A percentile compares a stretch with the other conserved stretches of the same genome.
Conservation (phyloP, 2,797 vertebrate species). For the Scolopax bukidnonensis region DNA sequence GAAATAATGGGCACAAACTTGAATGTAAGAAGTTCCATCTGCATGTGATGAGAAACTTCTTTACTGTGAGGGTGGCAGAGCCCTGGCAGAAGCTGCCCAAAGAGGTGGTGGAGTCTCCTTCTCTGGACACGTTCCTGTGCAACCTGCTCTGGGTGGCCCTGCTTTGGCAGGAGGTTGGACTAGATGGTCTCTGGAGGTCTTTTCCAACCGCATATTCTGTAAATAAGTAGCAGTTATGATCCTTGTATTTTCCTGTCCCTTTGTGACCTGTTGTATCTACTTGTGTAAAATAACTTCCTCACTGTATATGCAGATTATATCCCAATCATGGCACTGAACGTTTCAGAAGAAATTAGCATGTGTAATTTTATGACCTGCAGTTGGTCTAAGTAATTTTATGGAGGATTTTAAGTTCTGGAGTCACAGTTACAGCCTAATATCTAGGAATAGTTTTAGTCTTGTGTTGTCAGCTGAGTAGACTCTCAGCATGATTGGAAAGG, state of each 20-base stretch:
- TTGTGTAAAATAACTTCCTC: not conserved
- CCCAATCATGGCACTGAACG: not conserved
- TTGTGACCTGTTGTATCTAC: not conserved
- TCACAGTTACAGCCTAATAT: not conserved
- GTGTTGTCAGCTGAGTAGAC: not conserved
- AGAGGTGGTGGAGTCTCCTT: too few species aligned
- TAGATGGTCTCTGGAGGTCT: too few species aligned
- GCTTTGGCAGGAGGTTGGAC: too few species aligned
- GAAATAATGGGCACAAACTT: too few species aligned
- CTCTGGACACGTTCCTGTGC: too few species aligned
- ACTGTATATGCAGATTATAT: not conserved
- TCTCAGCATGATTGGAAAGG: not conserved
- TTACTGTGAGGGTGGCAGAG: too few species aligned
- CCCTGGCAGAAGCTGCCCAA: too few species aligned
- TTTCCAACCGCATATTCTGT: too few species aligned
- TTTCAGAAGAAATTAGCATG: not conserved
- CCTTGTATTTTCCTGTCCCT: not conserved
- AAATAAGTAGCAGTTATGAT: not conserved
- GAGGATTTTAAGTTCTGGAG: not conserved
- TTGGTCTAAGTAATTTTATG: not conserved
- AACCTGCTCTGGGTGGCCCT: too few species aligned
- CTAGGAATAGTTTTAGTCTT: not conserved
- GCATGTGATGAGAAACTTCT: too few species aligned
- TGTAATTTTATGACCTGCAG: not conserved
- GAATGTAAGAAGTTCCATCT: too few species aligned